These are phyloP conservation scores for Limnephilus marmoratus DNA, from an alignment of 2,888 invertebrate species.

Conservation along the genomic window DNA sequence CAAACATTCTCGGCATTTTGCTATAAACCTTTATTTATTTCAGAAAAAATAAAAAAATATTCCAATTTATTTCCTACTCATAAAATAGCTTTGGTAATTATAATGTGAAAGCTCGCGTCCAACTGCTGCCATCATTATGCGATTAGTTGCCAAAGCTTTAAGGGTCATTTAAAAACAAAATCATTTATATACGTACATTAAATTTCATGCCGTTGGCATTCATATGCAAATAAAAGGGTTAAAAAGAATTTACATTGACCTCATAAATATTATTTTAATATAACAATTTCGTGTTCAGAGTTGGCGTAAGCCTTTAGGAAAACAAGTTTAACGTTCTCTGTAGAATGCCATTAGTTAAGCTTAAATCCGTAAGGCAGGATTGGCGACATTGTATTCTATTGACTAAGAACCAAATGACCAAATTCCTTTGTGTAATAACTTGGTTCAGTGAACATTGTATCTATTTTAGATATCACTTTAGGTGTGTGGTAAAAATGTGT, in stretches of 20 bases:
- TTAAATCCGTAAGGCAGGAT: neutral
- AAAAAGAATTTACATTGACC: neutral
- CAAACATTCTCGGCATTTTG: neutral
- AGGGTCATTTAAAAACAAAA: neutral
- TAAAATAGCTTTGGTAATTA: neutral
- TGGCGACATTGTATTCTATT: neutral
- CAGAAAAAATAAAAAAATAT: neutral
- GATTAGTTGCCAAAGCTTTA: neutral
- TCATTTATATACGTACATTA: neutral
- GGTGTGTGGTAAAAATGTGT: neutral
- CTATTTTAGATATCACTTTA: conserved; percentile 1
- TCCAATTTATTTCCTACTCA: neutral
- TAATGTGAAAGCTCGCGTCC: neutral
- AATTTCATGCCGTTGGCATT: neutral
- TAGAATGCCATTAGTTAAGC: neutral
- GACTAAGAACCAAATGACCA: conserved; percentile 10
- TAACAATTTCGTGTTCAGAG: neutral
- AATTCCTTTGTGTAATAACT: conserved; percentile 9
- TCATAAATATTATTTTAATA: neutral
- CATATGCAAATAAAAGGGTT: neutral
- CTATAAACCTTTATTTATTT: neutral
- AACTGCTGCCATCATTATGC: neutral
- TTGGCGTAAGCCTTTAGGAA: neutral
- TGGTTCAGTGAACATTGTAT: neutral
- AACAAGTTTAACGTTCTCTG: neutral